Evolutionary conservation across 2,888 invertebrate genomes (phyloP).

Genomic region (Eupithecia pulchellata): DNA sequence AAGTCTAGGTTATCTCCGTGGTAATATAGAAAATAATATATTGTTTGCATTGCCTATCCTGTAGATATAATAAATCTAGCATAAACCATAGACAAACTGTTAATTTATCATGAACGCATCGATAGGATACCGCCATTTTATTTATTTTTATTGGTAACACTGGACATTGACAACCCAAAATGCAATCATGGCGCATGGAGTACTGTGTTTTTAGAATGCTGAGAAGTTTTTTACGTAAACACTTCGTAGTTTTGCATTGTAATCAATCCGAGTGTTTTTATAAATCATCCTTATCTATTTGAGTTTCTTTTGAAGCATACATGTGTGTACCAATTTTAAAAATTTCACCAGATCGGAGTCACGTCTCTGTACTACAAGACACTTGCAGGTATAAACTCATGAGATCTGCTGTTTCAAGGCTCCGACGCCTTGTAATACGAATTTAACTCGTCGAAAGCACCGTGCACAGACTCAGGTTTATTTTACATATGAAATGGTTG

Average conservation of each 20-base stretch:
- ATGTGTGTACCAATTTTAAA: conserved; percentile 79
- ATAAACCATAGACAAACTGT: conserved; percentile 14
- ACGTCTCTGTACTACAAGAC: conserved; percentile 83
- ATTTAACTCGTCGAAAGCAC: conserved; percentile 56
- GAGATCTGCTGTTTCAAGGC: conserved; percentile 80
- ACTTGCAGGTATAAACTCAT: conserved; percentile 84
- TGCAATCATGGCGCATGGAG: conserved; percentile 86
- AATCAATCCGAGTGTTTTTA: conserved; percentile 76
- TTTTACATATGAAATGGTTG: conserved; percentile 56
- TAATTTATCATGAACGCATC: conserved; percentile 62
- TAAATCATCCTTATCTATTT: conserved; percentile 74
- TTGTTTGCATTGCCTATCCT: background rate
- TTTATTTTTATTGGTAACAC: conserved; percentile 74
- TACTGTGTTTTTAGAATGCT: conserved; percentile 86
- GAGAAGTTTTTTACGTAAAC: conserved; percentile 86
- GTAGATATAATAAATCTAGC: background rate
- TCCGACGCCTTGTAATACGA: conserved; percentile 62
- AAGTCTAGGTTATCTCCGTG: background rate
- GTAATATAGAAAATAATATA: background rate
- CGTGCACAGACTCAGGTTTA: conserved; percentile 57
- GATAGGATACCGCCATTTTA: conserved; percentile 74
- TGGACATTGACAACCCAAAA: conserved; percentile 85
- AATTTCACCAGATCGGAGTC: conserved; percentile 78
- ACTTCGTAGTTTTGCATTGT: conserved; percentile 80
- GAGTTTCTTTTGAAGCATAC: conserved; percentile 78